Percentiles rank a stretch among this genome's conserved stretches.
Evolutionary conservation across 1,140 invertebrate genomes (phyloP).

Genomic region (Ctenoplectra terminalis): DNA sequence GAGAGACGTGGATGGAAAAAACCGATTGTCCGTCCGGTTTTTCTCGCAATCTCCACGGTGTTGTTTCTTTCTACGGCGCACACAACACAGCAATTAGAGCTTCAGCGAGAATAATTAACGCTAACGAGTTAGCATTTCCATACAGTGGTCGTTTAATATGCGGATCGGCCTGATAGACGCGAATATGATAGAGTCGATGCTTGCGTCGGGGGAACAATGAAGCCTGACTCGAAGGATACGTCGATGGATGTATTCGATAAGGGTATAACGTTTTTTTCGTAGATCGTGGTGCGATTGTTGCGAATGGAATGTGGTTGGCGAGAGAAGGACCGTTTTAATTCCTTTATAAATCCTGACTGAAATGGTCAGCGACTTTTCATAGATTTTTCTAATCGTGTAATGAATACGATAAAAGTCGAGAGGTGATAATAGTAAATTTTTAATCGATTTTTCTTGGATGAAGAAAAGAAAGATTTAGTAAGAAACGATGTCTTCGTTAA

Average conservation of each 20-base stretch:
- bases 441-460: no score
- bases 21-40: conserved; percentile 16
- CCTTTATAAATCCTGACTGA: no score
- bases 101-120: conserved; percentile 27
- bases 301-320: not conserved
- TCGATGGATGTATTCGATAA: not conserved
- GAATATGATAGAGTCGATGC: not conserved
- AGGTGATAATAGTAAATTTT: no score
- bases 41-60: not conserved
- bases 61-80: not conserved
- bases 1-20: not conserved
- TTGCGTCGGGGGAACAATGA: conserved; percentile 5
- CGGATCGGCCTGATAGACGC: not conserved
- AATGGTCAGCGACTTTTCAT: no score
- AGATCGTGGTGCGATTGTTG: not conserved
- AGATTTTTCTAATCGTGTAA: no score
- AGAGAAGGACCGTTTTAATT: no score
- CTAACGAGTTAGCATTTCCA: conserved; percentile 42
- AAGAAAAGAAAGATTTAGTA: not conserved
- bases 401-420: no score
- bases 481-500: not conserved
- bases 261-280: not conserved
- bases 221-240: not conserved
- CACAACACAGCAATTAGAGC: conserved; percentile 25
- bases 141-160: conserved; percentile 39